Percentiles rank a stretch among this genome's conserved stretches.
Conservation (phyloP, 1,140 invertebrate genomes). For the Rhagoletis zephyria region DNA sequence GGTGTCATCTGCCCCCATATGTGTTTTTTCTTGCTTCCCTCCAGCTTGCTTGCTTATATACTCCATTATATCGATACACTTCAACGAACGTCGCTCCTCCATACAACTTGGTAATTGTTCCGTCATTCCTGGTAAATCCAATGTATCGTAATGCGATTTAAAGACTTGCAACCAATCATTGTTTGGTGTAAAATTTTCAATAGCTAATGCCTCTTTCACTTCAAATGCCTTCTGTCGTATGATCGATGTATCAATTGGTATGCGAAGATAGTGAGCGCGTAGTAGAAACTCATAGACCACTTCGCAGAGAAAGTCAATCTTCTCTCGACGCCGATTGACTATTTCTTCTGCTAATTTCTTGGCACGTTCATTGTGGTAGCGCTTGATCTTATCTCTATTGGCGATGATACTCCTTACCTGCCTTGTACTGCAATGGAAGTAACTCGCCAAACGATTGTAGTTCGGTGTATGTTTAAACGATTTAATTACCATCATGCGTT, state of each 20-base stretch:
- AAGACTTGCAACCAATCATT: conserved; percentile 45
- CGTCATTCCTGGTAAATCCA: not conserved
- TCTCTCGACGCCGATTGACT: conserved; percentile 61
- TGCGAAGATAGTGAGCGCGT: conserved; percentile 62
- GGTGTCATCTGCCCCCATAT: not conserved
- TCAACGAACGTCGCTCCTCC: not conserved
- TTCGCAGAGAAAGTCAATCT: conserved; percentile 65
- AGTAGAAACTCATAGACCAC: conserved; percentile 69
- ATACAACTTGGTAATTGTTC: not conserved
- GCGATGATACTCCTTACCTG: conserved; percentile 54
- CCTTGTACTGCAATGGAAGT: conserved; percentile 54
- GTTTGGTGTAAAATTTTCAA: conserved; percentile 55
- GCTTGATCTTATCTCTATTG: conserved; percentile 55
- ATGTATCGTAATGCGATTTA: not conserved
- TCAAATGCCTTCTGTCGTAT: conserved; percentile 54
- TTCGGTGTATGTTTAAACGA: not conserved
- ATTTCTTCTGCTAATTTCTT: conserved; percentile 33
- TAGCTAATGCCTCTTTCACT: conserved; percentile 52
- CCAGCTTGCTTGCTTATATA: not conserved
- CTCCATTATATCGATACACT: not conserved
- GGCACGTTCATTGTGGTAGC: conserved; percentile 57
- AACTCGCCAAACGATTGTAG: conserved; percentile 36
- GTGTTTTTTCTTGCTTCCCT: not conserved
- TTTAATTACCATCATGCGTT: conserved; percentile 51
- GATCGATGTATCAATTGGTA: conserved; percentile 22